Conservation (phyloP, 2,888 invertebrate genomes). For the Allolobophora icterica region DNA sequence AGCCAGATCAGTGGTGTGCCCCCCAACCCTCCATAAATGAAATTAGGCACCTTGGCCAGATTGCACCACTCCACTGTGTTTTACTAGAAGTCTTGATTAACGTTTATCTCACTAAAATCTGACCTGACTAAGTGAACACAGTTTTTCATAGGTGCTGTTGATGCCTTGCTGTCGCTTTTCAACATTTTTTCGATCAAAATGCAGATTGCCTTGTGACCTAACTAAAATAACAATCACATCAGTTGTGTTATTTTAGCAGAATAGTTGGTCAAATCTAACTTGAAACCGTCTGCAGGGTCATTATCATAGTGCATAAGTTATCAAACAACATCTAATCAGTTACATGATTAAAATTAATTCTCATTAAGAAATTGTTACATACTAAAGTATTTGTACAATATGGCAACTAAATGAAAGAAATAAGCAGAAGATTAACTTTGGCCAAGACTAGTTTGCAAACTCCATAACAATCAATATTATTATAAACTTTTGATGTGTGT, state of each 20-base stretch:
- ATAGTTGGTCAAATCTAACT: not conserved
- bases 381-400: not conserved
- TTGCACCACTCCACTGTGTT: not conserved
- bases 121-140: constrained; percentile 62
- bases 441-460: not conserved
- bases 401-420: not conserved
- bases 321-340: not conserved
- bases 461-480: not conserved
- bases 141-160: constrained; percentile 76
- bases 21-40: not conserved
- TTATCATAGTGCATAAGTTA: not conserved
- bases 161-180: constrained; percentile 81
- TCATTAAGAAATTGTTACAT: not conserved
- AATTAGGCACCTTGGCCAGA: not conserved
- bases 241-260: not conserved
- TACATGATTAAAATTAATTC: not conserved
- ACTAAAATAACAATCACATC: constrained; percentile 52
- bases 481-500: no score
- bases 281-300: not conserved
- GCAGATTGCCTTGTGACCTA: constrained; percentile 62
- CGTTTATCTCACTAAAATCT: not conserved
- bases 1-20: not conserved
- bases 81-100: not conserved
- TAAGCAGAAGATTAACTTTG: not conserved
- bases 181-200: constrained; percentile 77